These are phyloP conservation scores for Xerus rutilus DNA, from an alignment of 2,797 vertebrate species.

Conservation along the genomic window DNA sequence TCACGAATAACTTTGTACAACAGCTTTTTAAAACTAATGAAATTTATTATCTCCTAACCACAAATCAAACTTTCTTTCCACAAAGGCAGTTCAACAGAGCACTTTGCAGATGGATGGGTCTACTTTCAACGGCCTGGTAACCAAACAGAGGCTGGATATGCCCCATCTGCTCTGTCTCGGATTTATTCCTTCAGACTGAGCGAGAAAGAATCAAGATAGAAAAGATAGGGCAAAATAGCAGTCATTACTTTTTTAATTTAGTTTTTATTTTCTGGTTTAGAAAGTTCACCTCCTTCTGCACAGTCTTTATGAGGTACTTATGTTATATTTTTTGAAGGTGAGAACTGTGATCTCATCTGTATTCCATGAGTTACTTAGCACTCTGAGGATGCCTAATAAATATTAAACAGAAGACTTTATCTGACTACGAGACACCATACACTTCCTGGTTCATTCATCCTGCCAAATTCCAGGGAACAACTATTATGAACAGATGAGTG, in stretches of 20 bases:
- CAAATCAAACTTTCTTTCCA: conserved; percentile 53
- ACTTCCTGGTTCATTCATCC: conserved; percentile 12
- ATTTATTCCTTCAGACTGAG: conserved; percentile 42
- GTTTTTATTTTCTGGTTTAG: conserved; percentile 19
- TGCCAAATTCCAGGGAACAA: conserved; percentile 26
- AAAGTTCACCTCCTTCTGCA: not conserved
- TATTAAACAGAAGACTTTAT: conserved; percentile 57
- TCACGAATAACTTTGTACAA: conserved; percentile 41
- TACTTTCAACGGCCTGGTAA: not conserved
- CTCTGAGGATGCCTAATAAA: conserved; percentile 28
- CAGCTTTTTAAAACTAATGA: conserved; percentile 20
- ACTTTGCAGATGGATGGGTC: not conserved
- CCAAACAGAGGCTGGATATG: not conserved
- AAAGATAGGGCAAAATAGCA: conserved; percentile 38
- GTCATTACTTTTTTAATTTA: conserved; percentile 28
- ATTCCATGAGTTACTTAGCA: conserved; percentile 18
- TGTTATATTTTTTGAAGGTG: conserved; percentile 51
- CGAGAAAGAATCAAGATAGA: conserved; percentile 52
- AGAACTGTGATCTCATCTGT: conserved; percentile 33
- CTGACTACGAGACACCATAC: not conserved
- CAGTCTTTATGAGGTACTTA: not conserved
- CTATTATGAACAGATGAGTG: conserved; percentile 5
- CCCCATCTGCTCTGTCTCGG: not conserved
- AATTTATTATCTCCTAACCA: conserved; percentile 53
- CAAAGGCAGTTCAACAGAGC: not conserved